Base-by-base conservation (phyloP, 2,888 invertebrate genomes). In the Tenthredo scrophulariae region DNA sequence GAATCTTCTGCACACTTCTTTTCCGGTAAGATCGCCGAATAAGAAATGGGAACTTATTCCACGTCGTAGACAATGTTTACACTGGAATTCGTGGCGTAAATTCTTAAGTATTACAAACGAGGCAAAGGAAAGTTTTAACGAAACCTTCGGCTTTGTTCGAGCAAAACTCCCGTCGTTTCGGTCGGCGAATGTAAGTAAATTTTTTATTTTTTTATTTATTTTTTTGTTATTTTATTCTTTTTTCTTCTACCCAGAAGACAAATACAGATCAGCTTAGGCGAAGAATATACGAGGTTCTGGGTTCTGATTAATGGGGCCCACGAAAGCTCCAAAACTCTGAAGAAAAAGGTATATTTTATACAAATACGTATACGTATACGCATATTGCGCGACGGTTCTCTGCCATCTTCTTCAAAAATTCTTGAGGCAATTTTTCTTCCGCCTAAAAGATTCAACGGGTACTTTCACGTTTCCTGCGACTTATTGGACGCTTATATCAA, bases 81-180 rank as follows among this genome's bases (percentile, higher is more conserved):
- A 67, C 80, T 26, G 67, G 43, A 83, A 67, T 46, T 83, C 67
- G 46, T 50, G 83, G 67, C 83, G 67, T 70, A 67, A 65, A 83
- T 83, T 83, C 70, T 83, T 50, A 83, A 43, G 83, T 43, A 67
- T 83, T 83, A 65, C 67, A 83, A 70, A 83, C 80, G 70, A 83
- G 67, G n/a, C 46, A 46, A 46, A 29, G 67, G 15, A 70, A 83
- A 67, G 43, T 83, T 83, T 50, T 43, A 65, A 67, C 83, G 67
- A 83, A 70, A 83, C 67, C 82, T 67, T 65, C 33, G 18, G 46
- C 67, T 50, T 67, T 26, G 37, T 80, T 62, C 79, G 67, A 46
- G 26, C 6, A 43, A 29, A 70, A 67, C 43, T 67, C 67, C 29
- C 67, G 67, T 67, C 67, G 83, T 83, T 83, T 46, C 46, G 67